Percentiles rank a stretch among this genome's conserved stretches.
Evolutionary conservation across 2,113 vertebrate genomes (phyloP).

Genomic region (Austrofundulus limnaeus): DNA sequence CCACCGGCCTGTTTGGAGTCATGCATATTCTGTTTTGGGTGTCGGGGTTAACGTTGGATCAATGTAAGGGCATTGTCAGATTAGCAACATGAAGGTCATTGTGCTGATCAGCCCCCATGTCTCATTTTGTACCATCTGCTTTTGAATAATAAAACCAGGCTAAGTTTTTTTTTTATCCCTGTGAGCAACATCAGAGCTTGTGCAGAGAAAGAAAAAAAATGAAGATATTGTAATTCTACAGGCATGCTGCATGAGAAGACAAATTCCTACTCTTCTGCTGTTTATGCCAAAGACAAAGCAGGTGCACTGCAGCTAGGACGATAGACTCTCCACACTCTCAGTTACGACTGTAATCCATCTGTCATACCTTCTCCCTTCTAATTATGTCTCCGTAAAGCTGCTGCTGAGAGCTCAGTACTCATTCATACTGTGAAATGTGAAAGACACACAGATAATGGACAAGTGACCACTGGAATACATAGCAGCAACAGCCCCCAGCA

Average conservation of each 20-base stretch:
- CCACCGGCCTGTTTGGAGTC: slow-evolving; percentile 56
- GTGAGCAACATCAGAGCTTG: slow-evolving; percentile 24
- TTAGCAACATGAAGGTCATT: slow-evolving; percentile 71
- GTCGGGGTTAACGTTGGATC: slow-evolving; percentile 71
- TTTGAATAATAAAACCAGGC: slow-evolving; percentile 61
- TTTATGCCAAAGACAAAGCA: slow-evolving; percentile 65
- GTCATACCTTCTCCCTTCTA: slow-evolving; percentile 71
- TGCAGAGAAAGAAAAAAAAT: slow-evolving; percentile 11
- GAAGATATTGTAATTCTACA: slow-evolving; percentile 42
- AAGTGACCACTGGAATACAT: slow-evolving; percentile 61
- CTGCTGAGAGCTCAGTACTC: slow-evolving; percentile 42
- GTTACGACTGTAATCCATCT: slow-evolving; percentile 73
- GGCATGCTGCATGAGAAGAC: slow-evolving; percentile 42
- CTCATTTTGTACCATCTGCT: slow-evolving; percentile 67
- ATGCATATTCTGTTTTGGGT: slow-evolving; percentile 57
- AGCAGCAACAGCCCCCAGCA: slow-evolving; percentile 17
- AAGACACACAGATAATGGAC: slow-evolving; percentile 59
- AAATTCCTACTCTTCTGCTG: slow-evolving; percentile 54
- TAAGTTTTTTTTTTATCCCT: slow-evolving; percentile 30
- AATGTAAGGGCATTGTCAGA: slow-evolving; percentile 66
- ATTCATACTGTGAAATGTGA: slow-evolving; percentile 54
- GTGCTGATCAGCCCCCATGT: slow-evolving; percentile 36
- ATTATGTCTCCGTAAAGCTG: slow-evolving; percentile 68
- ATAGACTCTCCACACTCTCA: slow-evolving; percentile 62
- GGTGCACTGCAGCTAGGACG: slow-evolving; percentile 53